Conservation (phyloP, 2,113 vertebrate species). For the Sturnira hondurensis region DNA sequence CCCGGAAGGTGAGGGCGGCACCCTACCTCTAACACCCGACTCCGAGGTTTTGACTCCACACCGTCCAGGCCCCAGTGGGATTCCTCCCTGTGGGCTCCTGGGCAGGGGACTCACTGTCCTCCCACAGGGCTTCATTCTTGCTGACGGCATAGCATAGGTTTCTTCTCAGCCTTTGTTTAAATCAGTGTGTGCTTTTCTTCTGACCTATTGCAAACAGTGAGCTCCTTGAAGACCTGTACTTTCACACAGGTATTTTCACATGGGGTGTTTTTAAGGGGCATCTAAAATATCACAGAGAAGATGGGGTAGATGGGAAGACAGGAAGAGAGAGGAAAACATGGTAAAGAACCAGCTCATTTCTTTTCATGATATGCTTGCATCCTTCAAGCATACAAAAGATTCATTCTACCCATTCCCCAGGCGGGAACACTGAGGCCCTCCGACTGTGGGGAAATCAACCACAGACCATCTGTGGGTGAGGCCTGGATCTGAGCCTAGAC, state of each 20-base stretch:
- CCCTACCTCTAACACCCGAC: background rate
- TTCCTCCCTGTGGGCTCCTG: rapidly evolving
- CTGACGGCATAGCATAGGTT: background rate
- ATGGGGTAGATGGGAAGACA: background rate
- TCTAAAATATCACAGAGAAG: background rate
- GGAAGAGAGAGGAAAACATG: background rate
- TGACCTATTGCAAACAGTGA: background rate
- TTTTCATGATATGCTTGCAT: background rate
- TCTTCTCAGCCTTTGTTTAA: background rate
- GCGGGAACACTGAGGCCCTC: background rate
- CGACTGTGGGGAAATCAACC: background rate
- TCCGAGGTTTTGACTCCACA: too few relatives aligned
- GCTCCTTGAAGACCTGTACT: background rate
- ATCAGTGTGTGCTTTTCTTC: background rate
- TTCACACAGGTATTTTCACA: background rate
- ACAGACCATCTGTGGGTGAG: background rate
- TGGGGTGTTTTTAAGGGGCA: background rate
- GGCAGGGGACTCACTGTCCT: background rate
- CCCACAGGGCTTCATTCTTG: background rate
- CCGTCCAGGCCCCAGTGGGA: background rate
- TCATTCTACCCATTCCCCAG: background rate
- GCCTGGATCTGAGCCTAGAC: background rate
- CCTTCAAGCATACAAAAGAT: background rate
- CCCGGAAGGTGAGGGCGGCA: background rate
- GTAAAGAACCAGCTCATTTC: background rate